Evolutionary conservation across 2,113 vertebrate genomes (phyloP), one percentile per base, ranked within the genome.

Genomic region (Hypomesus transpacificus): DNA sequence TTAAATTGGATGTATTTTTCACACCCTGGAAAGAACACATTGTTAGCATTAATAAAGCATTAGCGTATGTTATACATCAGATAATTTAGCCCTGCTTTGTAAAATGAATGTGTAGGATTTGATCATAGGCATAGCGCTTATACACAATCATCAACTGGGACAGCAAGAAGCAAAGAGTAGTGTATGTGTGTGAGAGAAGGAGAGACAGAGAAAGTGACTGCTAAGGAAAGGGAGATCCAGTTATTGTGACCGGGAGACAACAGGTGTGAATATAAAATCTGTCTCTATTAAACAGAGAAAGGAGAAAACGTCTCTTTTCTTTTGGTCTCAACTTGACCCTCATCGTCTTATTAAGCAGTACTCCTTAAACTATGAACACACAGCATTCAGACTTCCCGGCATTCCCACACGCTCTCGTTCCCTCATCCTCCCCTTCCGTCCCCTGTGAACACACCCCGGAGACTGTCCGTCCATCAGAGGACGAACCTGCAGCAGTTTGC

Each of bases 51-150:
- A 89, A 87, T 89, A 88, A 89, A 85, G 79, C 80, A 85, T 85
- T 84, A 76, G 74, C 81, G 88, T 90, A 82, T 88, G 87, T 85
- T 90, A 90, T 86, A 88, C 81, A 84, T 78, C 78, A 64, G 78
- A 88, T 86, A 80, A 83, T 79, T 83, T 67, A 39, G 69, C 85
- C 52, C n/a, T 78, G 84, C 80, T 86, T 73, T 68, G 71, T 39
- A 53, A 75, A 88, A 88, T 85, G 82, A 87, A 89, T 88, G 83
- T 75, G 71, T 80, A 89, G 86, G 81, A 91, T 88, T 88, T 89
- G 85, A 90, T 90, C 82, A 86, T 65, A 75, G 79, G 79, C 67
- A 22, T 54, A 69, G 67, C 14, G 85, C 79, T 87, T 77, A 80
- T 67, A 81, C 66, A 76, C 75, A 85, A 85, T 88, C 83, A 84